Evolutionary conservation across 1,140 invertebrate genomes (phyloP).

Genomic region (Aplysia californica): DNA sequence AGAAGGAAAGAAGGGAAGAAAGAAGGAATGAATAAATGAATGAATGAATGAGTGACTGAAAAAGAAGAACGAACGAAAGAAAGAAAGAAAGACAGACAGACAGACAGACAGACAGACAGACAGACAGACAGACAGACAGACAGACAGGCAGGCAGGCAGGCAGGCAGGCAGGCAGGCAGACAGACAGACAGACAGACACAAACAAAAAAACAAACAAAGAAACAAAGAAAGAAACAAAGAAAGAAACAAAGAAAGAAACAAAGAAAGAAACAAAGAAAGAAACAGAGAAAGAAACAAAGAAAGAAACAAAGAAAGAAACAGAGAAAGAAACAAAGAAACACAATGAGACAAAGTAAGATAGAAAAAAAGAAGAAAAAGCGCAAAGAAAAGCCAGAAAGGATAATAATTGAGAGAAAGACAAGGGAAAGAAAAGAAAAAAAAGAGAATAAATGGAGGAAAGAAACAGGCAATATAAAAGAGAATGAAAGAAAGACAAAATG

Average conservation of each 20-base stretch:
- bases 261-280: neutral
- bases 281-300: neutral
- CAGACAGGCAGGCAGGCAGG: too few species aligned
- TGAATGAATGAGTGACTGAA: too few species aligned
- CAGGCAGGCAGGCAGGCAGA: too few species aligned
- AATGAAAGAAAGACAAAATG: neutral
- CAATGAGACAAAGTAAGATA: neutral
- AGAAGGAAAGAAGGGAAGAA: too few species aligned
- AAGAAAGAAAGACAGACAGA: too few species aligned
- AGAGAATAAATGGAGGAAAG: too few species aligned
- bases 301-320: neutral
- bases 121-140: too few species aligned
- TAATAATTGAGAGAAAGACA: neutral
- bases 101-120: too few species aligned
- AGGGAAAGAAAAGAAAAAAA: neutral
- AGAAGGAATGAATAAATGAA: too few species aligned
- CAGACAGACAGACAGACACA: too few species aligned
- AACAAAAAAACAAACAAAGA: too few species aligned
- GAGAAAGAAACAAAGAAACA: neutral
- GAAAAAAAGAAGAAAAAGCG: neutral
- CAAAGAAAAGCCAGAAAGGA: neutral
- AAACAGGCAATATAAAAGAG: neutral
- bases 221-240: neutral
- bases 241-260: neutral
- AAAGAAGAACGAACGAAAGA: too few species aligned